phyloP scores from a whole-genome alignment of 2,797 vertebrate species.

The Protosalanx chinensis region DNA sequence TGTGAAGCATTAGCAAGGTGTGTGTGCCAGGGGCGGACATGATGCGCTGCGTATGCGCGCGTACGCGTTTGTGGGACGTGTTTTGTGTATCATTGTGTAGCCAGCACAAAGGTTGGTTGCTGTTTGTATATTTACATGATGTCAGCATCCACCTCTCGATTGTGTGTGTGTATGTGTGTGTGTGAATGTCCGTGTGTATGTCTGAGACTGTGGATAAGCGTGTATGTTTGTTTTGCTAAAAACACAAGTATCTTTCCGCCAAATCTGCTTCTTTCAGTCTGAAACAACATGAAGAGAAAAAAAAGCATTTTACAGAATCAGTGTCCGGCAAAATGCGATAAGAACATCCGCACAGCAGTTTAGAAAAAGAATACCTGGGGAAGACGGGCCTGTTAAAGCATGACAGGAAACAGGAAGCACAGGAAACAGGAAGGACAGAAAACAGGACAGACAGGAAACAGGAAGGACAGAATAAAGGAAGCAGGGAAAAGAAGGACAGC shows the following conservation, averaged over 20 bases:
- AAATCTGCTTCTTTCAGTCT: slow-evolving; percentile 36
- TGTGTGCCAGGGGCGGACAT: slow-evolving; percentile 56
- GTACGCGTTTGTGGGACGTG: slow-evolving; percentile 1
- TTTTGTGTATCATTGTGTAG: slow-evolving; percentile 35
- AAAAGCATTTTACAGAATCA: not conserved
- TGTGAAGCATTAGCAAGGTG: slow-evolving; percentile 77
- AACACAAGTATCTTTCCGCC: slow-evolving; percentile 34
- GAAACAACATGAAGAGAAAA: not conserved
- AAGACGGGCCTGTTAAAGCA: not conserved
- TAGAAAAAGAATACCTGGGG: too few species aligned
- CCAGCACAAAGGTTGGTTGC: not conserved
- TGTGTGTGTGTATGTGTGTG: not conserved
- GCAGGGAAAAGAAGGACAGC: not conserved
- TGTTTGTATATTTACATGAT: slow-evolving; percentile 6
- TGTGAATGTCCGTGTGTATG: not conserved
- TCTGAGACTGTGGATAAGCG: not conserved
- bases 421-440: not conserved
- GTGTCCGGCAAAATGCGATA: not conserved
- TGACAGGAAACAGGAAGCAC: slow-evolving; percentile 1
- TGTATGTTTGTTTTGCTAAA: slow-evolving; percentile 33
- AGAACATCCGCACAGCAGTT: not conserved
- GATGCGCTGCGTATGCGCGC: slow-evolving; percentile 32
- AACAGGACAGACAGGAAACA: not conserved
- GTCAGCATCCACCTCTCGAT: not conserved
- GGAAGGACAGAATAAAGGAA: not conserved